Evolutionary conservation across 2,113 vertebrate species (phyloP), one percentile per base, ranked within the genome.

Genomic region (Clarias macrocephalus): DNA sequence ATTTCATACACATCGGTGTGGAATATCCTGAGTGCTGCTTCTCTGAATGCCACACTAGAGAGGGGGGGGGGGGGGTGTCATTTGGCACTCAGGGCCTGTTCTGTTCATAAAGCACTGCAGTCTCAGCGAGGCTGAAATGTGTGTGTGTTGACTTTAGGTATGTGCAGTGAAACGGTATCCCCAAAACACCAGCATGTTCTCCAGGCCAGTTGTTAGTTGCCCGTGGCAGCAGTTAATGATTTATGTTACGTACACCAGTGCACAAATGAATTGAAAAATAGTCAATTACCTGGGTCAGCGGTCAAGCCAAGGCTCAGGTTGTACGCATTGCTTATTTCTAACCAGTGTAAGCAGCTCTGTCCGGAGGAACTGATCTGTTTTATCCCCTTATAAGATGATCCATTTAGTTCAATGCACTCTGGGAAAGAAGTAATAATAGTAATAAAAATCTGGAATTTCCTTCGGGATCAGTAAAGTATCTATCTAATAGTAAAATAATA

Each of bases 371-470:
- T 75, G 72, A 52, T 75, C 37, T 11, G 3, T 75, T 75, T 48
- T 13, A 25, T 21, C 42, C 72, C 72, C 10, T 75, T 75, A 75
- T 75, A 75, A 25, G 72, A 52, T 25, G 21, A 48, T 25, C 72
- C 72, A 48, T 48, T 75, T 48, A 75, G 37, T 52, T 75, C 72
- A 52, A 75, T 72, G 33, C 68, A 72, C 68, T 72, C 68, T 72
- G 15, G 21, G 68, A 19, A 70, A 19, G 68, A 37, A 37, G 30
- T 70, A 70, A 70, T 33, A 8, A 72, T 11, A 21, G 33, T 42
- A 73, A 73, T 48, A 48, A 48, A 48, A 8, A 7, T 48, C 48
- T 8, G 48, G 48, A 48, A 48, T 48, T 48, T 48, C 48, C 6
- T 48, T 8, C 7, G 48, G 7, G 48, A 48, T 48, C 7, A 48